Base-by-base conservation (phyloP, 2,888 invertebrate species). In the Dione vanillae region DNA sequence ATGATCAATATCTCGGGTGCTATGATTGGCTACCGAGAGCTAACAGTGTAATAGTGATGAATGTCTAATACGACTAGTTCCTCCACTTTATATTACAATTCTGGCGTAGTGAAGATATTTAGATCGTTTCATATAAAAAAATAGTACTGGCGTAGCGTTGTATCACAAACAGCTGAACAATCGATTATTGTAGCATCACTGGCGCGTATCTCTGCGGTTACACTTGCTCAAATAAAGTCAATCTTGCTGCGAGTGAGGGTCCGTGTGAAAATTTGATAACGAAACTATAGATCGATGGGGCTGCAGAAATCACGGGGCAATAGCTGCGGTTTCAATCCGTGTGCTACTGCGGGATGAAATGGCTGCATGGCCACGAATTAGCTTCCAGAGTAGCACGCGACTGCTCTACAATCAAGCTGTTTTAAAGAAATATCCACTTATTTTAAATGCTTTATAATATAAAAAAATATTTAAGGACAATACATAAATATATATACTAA, bases 211-310 rank as follows among this genome's bases (percentile, higher is more conserved):
- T 74, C 82, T 93, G 92, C 84, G 92, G 92, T 93, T 88, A 85
- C 83, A 90, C 90, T 91, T 92, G 85, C 88, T 90, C 91, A 92
- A 92, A 92, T 93, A 93, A 90, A 92, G 90, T 90, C 92, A 89
- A 92, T 92, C 91, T 92, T 86, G 90, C 86, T 83, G 87, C 84
- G 76, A 80, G 79, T 82, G 81, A 80, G 85, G 86, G 85, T 82
- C 85, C 91, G 92, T 93, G 92, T 93, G 92, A 93, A 93, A 93
- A 92, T 92, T 93, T 92, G 92, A 92, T 92, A 91, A 92, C 91
- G 86, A 90, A 92, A 86, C 91, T 88, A 91, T 88, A 86, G 91
- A 92, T 90, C 91, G 90, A 89, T 87, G 87, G 87, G 88, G 85
- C 89, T 91, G 91, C 87, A 88, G 90, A 86, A 86, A 86, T 86